These are phyloP conservation scores for Laticauda colubrina DNA, from an alignment of 2,113 vertebrate species.

Conservation along the genomic window DNA sequence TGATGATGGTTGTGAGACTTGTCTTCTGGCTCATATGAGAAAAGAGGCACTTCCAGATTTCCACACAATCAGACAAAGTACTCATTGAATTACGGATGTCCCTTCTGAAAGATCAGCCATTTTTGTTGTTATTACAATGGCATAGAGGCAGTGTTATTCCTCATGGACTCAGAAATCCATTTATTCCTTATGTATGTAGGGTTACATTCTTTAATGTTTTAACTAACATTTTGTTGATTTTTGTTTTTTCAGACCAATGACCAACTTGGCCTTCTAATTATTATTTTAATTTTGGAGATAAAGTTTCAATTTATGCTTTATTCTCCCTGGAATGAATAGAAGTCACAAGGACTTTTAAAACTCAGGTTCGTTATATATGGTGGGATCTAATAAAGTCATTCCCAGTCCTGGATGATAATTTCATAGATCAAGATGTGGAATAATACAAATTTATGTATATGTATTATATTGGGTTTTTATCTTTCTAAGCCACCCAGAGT, in stretches of 20 bases:
- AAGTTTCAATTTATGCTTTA: not conserved
- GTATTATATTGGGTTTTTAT: not conserved
- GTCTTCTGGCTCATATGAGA: slow-evolving; percentile 72
- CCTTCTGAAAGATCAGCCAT: not conserved
- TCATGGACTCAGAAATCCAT: slow-evolving; percentile 12
- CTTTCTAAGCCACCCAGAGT: not conserved
- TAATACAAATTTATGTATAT: not conserved
- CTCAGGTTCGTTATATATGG: slow-evolving; percentile 19
- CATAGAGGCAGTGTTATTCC: slow-evolving; percentile 11
- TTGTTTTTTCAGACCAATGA: not conserved
- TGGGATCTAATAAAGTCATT: slow-evolving; percentile 15
- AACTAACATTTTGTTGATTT: not conserved
- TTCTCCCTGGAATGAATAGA: slow-evolving; percentile 1
- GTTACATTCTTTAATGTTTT: slow-evolving; percentile 36
- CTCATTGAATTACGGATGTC: slow-evolving; percentile 28
- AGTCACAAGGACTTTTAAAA: slow-evolving; percentile 16
- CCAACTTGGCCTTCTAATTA: slow-evolving; percentile 20
- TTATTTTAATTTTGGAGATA: slow-evolving; percentile 1
- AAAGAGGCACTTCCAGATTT: slow-evolving; percentile 7
- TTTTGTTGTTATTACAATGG: slow-evolving; percentile 33
- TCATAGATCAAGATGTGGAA: slow-evolving; percentile 32
- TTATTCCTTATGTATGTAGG: not conserved
- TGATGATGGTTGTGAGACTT: slow-evolving; percentile 88
- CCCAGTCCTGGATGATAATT: slow-evolving; percentile 34
- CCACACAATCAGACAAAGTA: not conserved